Evolutionary conservation across 2,797 vertebrate genomes (phyloP), one percentile per base, ranked within the genome.

Genomic region (Cichlasoma orientale): DNA sequence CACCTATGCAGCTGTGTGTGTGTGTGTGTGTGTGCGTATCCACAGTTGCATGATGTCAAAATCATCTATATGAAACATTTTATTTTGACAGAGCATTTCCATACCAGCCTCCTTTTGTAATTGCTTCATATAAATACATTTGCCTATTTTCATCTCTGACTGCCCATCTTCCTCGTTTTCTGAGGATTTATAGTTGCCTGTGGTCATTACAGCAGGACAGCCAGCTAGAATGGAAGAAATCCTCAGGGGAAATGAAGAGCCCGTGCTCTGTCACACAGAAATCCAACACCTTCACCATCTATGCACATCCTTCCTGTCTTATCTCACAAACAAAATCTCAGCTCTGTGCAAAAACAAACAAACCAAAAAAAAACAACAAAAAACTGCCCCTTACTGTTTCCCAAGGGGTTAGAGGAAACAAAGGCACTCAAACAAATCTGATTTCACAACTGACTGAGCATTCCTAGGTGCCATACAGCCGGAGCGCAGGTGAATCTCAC

Each of bases 231-330:
- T 70, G 66, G 16, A 54, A 57, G 78, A 76, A 82, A 88, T 86
- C 83, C 88, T 71, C 36, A 4, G 55, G 86, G 86, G 81, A 87
- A 89, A 88, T 82, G 75, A 82, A 80, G 68, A 79, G 82, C 86
- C 80, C 85, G 82, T 89, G 73, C 78, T 85, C 79, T 55, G 77
- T 85, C 78, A 76, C 77, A 81, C 70, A 82, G 31, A 89, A 86
- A 87, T 80, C 78, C 71, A 59, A 38, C 61, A 29, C 72, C 74
- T 52, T 77, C 56, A 11, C 53, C 9, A 1, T 82, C 69, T 61
- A 36, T n/a, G 7, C 38, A 4, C 59, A 69, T 87, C 84, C 79
- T 63, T 82, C 83, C 83, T 80, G 82, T 82, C 19, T 91, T 83
- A 82, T 89, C 79, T 85, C 61, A 29, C 72, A 72, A 72, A 72